Evolutionary conservation across 1,140 invertebrate genomes (phyloP).

Genomic region (Harpegnathos saltator): DNA sequence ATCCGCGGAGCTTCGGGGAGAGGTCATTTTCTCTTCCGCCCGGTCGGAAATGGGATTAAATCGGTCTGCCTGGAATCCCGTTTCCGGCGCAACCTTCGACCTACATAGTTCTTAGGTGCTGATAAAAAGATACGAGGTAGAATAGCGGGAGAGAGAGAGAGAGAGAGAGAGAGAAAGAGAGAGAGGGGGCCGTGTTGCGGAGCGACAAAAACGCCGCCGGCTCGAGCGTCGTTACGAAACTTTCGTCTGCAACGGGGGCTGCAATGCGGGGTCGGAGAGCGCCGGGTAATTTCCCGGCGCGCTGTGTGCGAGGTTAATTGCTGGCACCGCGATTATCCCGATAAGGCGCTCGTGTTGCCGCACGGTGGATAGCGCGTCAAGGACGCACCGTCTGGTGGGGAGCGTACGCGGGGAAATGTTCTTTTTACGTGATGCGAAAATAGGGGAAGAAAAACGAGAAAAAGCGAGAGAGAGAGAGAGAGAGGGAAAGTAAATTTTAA

Average conservation of each 20-base stretch:
- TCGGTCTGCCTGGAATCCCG: constrained; percentile 9
- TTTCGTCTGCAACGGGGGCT: not conserved
- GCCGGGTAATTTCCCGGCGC: not conserved
- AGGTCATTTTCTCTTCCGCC: constrained; percentile 14
- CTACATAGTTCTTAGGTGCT: not conserved
- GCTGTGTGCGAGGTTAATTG: constrained; percentile 8
- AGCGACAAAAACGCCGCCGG: constrained; percentile 4
- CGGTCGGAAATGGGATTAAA: constrained; percentile 53
- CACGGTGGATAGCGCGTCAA: not conserved
- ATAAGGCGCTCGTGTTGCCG: not conserved
- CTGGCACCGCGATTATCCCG: not conserved
- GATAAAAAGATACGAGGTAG: not conserved
- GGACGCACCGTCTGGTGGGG: not conserved
- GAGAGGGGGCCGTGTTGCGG: not conserved
- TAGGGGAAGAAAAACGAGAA: too few species aligned
- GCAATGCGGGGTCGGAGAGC: constrained; percentile 11
- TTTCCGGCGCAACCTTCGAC: constrained; percentile 41
- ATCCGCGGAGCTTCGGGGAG: not conserved
- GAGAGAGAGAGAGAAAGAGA: too few species aligned
- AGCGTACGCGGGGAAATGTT: not conserved
- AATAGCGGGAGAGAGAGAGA: too few species aligned
- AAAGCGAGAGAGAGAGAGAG: too few species aligned
- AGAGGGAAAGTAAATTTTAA: too few species aligned
- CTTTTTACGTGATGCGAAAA: not conserved
- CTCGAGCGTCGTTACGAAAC: constrained; percentile 15